Percentiles rank a stretch among this genome's conserved stretches.
phyloP scores from a whole-genome alignment of 2,113 vertebrate genomes.

The Poecile atricapillus region DNA sequence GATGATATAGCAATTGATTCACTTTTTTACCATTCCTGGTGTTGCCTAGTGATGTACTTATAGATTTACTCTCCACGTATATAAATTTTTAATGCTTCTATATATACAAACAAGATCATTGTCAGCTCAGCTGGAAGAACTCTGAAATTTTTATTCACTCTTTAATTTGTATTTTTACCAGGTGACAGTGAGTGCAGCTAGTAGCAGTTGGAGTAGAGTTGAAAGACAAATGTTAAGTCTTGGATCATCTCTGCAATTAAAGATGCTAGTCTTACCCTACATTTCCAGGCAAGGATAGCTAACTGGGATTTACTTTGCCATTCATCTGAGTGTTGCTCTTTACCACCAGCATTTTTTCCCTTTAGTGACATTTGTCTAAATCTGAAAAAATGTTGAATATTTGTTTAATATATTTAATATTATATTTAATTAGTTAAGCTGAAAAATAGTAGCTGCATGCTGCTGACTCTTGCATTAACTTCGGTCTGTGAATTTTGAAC shows the following conservation, averaged over 20 bases:
- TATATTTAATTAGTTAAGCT: not conserved
- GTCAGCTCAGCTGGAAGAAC: not conserved
- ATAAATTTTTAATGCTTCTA: not conserved
- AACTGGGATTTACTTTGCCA: not conserved
- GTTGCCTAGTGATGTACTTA: not conserved
- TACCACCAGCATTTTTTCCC: not conserved
- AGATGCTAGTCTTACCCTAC: not conserved
- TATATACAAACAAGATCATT: not conserved
- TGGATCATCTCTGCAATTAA: not conserved
- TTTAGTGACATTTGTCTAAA: not conserved
- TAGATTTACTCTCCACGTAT: not conserved
- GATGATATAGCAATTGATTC: not conserved
- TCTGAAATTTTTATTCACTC: not conserved
- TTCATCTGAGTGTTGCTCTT: not conserved
- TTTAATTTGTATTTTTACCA: slow-evolving; percentile 17
- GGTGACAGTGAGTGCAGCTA: not conserved
- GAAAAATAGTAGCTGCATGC: not conserved
- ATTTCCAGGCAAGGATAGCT: not conserved
- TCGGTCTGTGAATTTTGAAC: not conserved
- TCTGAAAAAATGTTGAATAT: not conserved
- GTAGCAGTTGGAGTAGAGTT: not conserved
- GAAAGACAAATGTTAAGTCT: not conserved
- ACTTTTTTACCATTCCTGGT: not conserved
- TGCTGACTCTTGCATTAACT: not conserved
- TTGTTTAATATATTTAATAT: not conserved